A percentile compares a stretch with the other conserved stretches of the same genome.
Conservation (phyloP, 2,113 vertebrate species). For the Hypocryptadius cinnamomeus region DNA sequence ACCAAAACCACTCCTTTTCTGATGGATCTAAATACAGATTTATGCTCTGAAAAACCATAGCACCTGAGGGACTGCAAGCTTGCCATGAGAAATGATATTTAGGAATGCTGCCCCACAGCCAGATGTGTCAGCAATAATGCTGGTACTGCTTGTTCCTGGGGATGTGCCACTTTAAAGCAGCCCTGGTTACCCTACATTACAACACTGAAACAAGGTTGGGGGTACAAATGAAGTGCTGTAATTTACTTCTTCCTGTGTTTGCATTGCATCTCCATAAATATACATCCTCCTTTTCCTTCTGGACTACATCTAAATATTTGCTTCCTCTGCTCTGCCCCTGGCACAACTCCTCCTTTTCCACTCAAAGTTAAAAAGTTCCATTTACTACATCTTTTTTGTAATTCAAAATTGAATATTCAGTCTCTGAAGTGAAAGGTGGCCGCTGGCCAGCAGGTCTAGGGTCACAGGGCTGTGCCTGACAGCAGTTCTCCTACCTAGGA, state of each 20-base stretch:
- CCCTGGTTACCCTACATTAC: not conserved
- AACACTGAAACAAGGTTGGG: not conserved
- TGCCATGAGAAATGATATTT: not conserved
- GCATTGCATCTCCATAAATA: not conserved
- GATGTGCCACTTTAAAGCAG: not conserved
- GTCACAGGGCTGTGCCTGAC: not conserved
- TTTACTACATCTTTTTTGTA: not conserved
- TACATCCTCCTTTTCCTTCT: not conserved
- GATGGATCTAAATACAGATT: not conserved
- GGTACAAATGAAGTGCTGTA: not conserved
- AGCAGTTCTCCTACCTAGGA: not conserved
- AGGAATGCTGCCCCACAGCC: not conserved
- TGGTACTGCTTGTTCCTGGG: not conserved
- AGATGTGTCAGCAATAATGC: not conserved
- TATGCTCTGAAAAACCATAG: not conserved
- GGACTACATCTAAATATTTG: not conserved
- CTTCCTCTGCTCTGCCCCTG: not conserved
- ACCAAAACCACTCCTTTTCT: not conserved
- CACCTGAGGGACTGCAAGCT: not conserved
- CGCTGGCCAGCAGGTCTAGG: not conserved
- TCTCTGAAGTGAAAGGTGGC: not conserved
- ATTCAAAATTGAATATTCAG: not conserved
- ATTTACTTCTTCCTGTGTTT: not conserved
- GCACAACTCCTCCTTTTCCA: not conserved
- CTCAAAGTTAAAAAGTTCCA: not conserved